Base-by-base conservation (phyloP, 2,113 vertebrate genomes). In the Carassius carassius region DNA sequence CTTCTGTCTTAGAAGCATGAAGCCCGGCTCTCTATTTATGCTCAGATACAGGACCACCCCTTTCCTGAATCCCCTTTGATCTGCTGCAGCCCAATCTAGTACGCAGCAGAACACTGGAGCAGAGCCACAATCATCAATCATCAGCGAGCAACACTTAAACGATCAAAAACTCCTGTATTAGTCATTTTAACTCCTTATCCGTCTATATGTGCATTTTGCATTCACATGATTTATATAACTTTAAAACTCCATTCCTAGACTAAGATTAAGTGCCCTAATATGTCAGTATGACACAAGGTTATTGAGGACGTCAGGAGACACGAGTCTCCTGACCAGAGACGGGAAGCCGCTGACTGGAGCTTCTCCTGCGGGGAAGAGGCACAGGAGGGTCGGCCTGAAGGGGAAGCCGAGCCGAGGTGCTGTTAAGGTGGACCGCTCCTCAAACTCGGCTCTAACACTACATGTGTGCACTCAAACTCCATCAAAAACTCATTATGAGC, bases 121-220 rank as follows among this genome's bases (percentile, higher is more conserved):
- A 32, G 21, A 74, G 93, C 93, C 94, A 94, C 86, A 56, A 89
- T 87, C 90, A 94, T 95, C 92, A 95, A 94, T 94, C 94, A 95
- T 58, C 67, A 82, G 17, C 56, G 74, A 8, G 5, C 23, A 60
- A n/a, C 75, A 32, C 47, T 29, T 11, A 76, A 29, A 29, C 25
- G 4, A 16, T 9, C 16, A 49, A 19, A 32, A 19, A n/a, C 19
- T 32, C 54, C 35, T 7, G n/a, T 60, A 60, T 78, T 60, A 78
- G 5, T 60, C 54, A 19, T 16, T 16, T 35, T 16, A 63, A 63
- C 58, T 47, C n/a, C 4, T 25, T 23, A 58, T 73, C 65, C 8
- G 16, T 72, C 69, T 44, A 12, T 25, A 58, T 41, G 37, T 37
- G 23, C 51, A 58, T 3, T 58, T 19, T 72, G 1, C 44, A 41